Conservation (phyloP, 1,140 invertebrate species). For the Pseudobourletiella spinata region DNA sequence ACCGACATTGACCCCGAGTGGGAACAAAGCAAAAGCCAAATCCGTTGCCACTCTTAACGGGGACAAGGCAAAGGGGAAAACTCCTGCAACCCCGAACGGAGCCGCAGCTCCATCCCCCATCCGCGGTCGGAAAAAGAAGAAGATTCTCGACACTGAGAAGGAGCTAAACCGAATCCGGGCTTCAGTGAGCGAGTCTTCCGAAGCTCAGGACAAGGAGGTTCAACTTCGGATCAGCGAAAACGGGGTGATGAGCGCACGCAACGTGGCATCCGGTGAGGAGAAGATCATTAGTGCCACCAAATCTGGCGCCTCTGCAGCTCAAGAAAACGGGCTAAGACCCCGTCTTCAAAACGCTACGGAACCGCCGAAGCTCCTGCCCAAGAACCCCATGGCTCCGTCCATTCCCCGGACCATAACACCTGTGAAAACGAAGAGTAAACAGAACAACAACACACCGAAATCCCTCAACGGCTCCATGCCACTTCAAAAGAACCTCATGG, state of each 20-base stretch:
- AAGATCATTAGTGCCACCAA: constrained; percentile 21
- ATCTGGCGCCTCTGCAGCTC: background rate
- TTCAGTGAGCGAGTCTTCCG: background rate
- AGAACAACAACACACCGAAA: background rate
- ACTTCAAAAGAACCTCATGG: background rate
- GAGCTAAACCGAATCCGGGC: background rate
- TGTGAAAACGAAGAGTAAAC: background rate
- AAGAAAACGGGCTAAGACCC: background rate
- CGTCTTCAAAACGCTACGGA: background rate
- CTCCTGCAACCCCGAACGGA: background rate
- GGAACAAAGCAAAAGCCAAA: too few relatives aligned
- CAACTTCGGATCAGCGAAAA: constrained; percentile 60
- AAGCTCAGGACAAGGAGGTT: constrained; percentile 46
- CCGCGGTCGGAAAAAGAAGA: background rate
- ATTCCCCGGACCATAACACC: background rate
- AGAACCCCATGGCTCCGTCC: background rate
- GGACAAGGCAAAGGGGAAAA: too few relatives aligned
- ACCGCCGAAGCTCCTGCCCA: background rate
- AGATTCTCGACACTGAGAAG: background rate
- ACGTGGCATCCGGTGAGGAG: constrained; percentile 29
- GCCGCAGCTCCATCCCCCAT: background rate
- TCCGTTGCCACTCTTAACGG: too few relatives aligned
- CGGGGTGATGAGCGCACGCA: constrained; percentile 52
- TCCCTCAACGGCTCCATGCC: background rate
- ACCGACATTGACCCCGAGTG: too few relatives aligned